Base-by-base conservation (phyloP, 2,113 vertebrate species). In the Percina caprodes region DNA sequence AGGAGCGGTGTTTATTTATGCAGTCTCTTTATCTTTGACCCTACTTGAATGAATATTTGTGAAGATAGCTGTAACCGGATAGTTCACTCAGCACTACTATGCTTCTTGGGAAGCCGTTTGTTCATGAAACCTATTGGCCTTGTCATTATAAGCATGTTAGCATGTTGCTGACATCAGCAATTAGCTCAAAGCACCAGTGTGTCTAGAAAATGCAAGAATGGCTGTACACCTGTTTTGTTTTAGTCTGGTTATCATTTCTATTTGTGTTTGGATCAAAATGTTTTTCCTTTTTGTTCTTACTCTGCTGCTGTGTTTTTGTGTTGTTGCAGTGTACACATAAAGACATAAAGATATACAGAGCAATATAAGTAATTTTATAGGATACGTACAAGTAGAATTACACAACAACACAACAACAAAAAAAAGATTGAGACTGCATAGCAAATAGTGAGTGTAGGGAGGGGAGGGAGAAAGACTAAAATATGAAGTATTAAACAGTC, bases 1-100 rank as follows among this genome's bases (percentile, higher is more conserved):
- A 45, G 18, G 9, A 3, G 48, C 46, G 21, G 42, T 62, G 30
- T 24, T 19, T 84, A 55, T 89, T 85, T 80, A 51, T 56, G 45
- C 24, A 77, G 39, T 46, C 30, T 51, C 15, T 66, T 55, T 16
- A 33, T n/a, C 54, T 62, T 55, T 74, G 58, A 79, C 59, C 60
- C 42, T 16, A n/a, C 12, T 76, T 39, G 35, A 39, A 39, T 39
- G 35, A 39, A 39, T 39, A 63, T 72, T 70, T 81, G n/a, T n/a
- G 24, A 49, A 70, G 42, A 60, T 19, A 14, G 70, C 54, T 55
- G 24, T 26, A 7, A 16, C 39, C 10, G 0, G 16, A 46, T 58
- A 6, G 42, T 74, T 69, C 67, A 56, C 24, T 63, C 24, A 69
- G 33, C 35, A 19, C 14, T 16, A 2, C 60, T 68, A 33, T 21